Percentiles rank a stretch among this genome's conserved stretches.
These are phyloP conservation scores for Premnoplex brunnescens DNA, from an alignment of 2,797 vertebrate genomes.

Conservation along the genomic window DNA sequence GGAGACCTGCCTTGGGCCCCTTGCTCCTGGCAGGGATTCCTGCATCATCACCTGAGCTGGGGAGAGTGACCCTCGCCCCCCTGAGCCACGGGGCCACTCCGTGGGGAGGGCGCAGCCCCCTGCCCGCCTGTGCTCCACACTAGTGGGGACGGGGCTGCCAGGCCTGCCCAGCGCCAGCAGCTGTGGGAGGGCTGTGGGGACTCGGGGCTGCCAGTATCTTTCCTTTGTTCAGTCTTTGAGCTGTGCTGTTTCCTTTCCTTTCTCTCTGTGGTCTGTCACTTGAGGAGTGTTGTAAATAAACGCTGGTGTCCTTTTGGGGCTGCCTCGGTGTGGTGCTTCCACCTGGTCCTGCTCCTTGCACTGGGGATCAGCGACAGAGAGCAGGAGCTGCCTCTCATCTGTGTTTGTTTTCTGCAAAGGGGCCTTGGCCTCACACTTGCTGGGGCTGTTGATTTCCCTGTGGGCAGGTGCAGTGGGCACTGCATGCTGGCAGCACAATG, in stretches of 20 bases:
- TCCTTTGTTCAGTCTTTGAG: constrained; percentile 40
- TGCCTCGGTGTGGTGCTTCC: constrained; percentile 6
- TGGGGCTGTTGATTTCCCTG: not conserved
- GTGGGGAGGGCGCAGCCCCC: not conserved
- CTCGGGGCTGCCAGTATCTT: constrained; percentile 22
- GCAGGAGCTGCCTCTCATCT: not conserved
- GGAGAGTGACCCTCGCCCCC: not conserved
- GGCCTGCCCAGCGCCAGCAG: not conserved
- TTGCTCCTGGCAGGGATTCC: not conserved
- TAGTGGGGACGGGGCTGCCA: not conserved
- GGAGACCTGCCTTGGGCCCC: not conserved
- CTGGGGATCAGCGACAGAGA: not conserved
- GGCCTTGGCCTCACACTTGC: not conserved
- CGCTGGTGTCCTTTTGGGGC: constrained; percentile 68
- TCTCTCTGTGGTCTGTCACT: constrained; percentile 61
- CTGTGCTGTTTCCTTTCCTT: constrained; percentile 15
- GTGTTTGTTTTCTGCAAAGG: not conserved
- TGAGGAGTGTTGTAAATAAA: constrained; percentile 75
- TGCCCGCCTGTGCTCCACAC: not conserved
- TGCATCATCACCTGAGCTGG: not conserved
- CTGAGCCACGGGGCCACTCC: not conserved
- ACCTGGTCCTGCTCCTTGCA: not conserved
- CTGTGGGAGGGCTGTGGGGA: not conserved
- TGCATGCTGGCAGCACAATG: not conserved
- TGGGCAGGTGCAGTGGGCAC: not conserved